A percentile compares a stretch with the other conserved stretches of the same genome.
phyloP scores from a whole-genome alignment of 2,888 invertebrate genomes.

The Himalopsyche tibetana region DNA sequence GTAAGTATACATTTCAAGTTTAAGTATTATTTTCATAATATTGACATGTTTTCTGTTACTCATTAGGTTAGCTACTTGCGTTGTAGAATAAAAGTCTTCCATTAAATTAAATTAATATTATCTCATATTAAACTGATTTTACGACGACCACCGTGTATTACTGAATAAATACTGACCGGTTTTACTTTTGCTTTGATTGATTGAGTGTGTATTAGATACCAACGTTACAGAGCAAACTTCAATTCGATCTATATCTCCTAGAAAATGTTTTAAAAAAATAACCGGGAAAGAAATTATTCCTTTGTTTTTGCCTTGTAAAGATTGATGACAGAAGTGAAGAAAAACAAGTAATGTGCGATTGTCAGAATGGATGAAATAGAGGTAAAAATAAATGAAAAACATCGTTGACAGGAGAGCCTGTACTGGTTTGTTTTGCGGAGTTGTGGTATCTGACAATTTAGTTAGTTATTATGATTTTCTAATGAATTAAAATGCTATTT shows the following conservation, averaged over 20 bases:
- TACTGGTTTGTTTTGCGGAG: too few species aligned
- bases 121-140: neutral
- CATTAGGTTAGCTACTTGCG: too few species aligned
- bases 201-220: constrained; percentile 38
- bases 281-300: neutral
- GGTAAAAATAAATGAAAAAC: neutral
- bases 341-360: neutral
- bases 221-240: constrained; percentile 31
- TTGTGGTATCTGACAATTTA: too few species aligned
- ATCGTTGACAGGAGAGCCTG: too few species aligned
- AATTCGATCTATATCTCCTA: constrained; percentile 25
- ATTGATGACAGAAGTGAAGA: constrained; percentile 23
- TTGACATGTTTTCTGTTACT: too few species aligned
- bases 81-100: too few species aligned
- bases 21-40: too few species aligned
- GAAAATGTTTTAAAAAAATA: neutral
- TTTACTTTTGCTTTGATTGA: constrained; percentile 23
- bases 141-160: constrained; percentile 69
- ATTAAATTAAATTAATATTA: too few species aligned
- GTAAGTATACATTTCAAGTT: too few species aligned
- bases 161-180: constrained; percentile 60
- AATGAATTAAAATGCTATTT: too few species aligned
- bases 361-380: neutral
- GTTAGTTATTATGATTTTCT: too few species aligned
- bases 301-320: constrained; percentile 34